Evolutionary conservation across 2,113 vertebrate species (phyloP).

Genomic region (Phylloscopus trochiloides): DNA sequence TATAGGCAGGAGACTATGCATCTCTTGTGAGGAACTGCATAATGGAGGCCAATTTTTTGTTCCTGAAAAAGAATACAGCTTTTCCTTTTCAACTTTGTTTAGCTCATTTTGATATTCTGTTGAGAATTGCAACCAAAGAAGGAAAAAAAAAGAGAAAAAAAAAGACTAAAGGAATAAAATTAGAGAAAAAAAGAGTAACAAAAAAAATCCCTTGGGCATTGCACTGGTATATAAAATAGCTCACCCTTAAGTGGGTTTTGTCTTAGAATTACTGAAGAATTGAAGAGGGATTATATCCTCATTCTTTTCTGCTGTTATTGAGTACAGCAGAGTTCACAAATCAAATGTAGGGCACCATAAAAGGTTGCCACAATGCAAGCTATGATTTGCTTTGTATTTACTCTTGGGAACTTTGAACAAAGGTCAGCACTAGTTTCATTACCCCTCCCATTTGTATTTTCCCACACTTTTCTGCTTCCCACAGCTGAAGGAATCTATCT

Average conservation of each 20-base stretch:
- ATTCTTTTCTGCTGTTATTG: neutral
- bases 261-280: neutral
- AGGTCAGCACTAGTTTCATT: constrained; percentile 21
- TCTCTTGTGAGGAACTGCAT: neutral
- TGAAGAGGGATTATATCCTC: neutral
- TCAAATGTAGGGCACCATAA: neutral
- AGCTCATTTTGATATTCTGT: neutral
- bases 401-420: constrained; percentile 59
- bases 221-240: neutral
- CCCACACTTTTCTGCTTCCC: constrained; percentile 61
- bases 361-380: neutral
- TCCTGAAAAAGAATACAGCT: neutral
- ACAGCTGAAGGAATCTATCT: neutral
- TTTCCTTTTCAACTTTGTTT: neutral
- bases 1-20: neutral
- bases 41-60: neutral
- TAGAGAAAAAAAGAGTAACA: neutral
- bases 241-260: neutral
- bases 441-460: constrained; percentile 46
- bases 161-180: neutral
- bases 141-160: neutral
- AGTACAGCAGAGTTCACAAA: neutral
- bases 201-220: neutral
- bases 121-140: neutral
- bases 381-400: neutral